Evolutionary conservation across 1,140 invertebrate genomes (phyloP).

Genomic region (Drosophila pandora): DNA sequence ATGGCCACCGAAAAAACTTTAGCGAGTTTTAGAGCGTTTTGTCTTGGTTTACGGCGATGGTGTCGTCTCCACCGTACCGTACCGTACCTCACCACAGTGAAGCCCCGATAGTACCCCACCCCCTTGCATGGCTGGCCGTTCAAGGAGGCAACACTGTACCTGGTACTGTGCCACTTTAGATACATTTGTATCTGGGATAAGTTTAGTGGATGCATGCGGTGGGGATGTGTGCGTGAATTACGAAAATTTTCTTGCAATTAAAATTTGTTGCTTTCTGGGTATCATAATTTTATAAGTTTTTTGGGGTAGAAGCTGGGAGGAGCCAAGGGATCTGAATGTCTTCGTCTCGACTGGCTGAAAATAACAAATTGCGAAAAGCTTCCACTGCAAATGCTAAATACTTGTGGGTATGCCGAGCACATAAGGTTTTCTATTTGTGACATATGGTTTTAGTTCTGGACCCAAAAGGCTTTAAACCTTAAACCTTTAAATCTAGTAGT

Average conservation of each 20-base stretch:
- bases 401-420: neutral
- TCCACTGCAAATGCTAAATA: conserved; percentile 64
- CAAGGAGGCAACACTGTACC: conserved; percentile 5
- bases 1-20: conserved; percentile 40
- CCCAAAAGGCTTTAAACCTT: neutral
- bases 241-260: conserved; percentile 57
- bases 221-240: conserved; percentile 30
- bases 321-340: neutral
- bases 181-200: conserved; percentile 59
- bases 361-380: conserved; percentile 68
- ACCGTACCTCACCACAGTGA: conserved; percentile 26
- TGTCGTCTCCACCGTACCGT: neutral
- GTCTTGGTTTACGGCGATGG: conserved; percentile 48
- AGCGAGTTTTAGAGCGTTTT: conserved; percentile 51
- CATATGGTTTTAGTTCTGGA: neutral
- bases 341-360: conserved; percentile 12
- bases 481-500: too few relatives aligned
- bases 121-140: neutral
- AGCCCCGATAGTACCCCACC: neutral
- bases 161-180: conserved; percentile 45
- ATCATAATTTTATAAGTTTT: conserved; percentile 79
- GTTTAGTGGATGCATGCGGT: conserved; percentile 37
- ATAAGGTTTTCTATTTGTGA: neutral
- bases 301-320: neutral
- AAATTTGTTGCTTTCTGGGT: conserved; percentile 76